Evolutionary conservation across 2,797 vertebrate species (phyloP).

Genomic region (Pseudochirops cupreus): DNA sequence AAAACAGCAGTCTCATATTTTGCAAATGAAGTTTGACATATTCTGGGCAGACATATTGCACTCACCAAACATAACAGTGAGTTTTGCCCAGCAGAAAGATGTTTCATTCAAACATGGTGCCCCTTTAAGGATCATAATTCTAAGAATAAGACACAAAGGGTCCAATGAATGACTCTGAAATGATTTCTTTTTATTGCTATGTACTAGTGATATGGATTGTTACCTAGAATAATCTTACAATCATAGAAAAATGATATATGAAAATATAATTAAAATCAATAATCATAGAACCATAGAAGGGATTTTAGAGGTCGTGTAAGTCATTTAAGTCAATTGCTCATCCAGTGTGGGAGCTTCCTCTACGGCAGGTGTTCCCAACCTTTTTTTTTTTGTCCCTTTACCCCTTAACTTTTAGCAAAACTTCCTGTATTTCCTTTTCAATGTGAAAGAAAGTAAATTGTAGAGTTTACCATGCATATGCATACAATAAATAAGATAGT

Average conservation of each 20-base stretch:
- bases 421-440: not conserved
- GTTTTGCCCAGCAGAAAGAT: slow-evolving; percentile 75
- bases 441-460: not conserved
- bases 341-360: not conserved
- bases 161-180: slow-evolving; percentile 53
- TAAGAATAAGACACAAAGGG: slow-evolving; percentile 39
- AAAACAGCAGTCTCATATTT: slow-evolving; percentile 86
- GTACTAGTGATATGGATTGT: not conserved
- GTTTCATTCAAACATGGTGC: slow-evolving; percentile 61
- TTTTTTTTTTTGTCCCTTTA: not conserved
- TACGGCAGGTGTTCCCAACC: not conserved
- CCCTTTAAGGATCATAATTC: slow-evolving; percentile 40
- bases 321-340: not conserved
- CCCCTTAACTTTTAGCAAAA: not conserved
- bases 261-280: not conserved
- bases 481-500: not conserved
- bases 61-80: slow-evolving; percentile 83
- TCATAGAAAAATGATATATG: not conserved
- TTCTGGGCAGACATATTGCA: slow-evolving; percentile 82
- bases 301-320: not conserved
- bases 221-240: slow-evolving; percentile 14
- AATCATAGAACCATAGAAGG: not conserved
- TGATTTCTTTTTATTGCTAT: not conserved
- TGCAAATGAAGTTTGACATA: slow-evolving; percentile 87
- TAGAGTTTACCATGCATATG: not conserved